Evolutionary conservation across 1,140 invertebrate species (phyloP), one percentile per base, ranked within the genome.

Genomic region (Ephestia elutella): DNA sequence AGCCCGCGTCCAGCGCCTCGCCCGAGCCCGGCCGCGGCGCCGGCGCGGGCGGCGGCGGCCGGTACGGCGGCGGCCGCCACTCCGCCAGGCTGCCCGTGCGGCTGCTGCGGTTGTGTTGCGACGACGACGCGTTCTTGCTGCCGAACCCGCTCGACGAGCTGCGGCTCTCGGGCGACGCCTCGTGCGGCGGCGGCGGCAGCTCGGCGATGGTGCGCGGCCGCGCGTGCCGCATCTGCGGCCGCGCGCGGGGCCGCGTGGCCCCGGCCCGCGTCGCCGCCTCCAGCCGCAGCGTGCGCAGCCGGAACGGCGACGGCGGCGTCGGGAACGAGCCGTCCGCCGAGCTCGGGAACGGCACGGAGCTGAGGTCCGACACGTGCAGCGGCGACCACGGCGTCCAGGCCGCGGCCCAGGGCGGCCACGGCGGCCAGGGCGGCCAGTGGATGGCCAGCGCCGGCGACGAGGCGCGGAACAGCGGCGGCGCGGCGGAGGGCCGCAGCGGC

Each of bases 141-240:
- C 96, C 96, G 71, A 97, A 96, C 0, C 96, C 96, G 76, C 95
- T 95, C 4, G 94, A 94, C 75, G 95, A 95, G 18, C 94, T 95
- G n/a, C 94, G 90, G 68, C 94, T 95, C 82, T 97, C 95, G 0
- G 95, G 95, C 1, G 95, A 96, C 0, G 94, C 93, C 75, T 96
- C 95, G 68, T 91, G 89, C 35, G 90, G 91, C 3, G 91, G 92
- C 8, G 84, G 79, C 93, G 93, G 4, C 91, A 92, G 18, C 49
- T 93, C 93, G 63, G 73, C 25, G 19, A 62, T 15, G n/a, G 73
- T 49, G 7, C 76, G 75, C 18, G 75, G 60, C 1, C 77, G 66
- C 18, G 62, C 60, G 60, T 72, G 71, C 3, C 78, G 63, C 56
- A 70, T 59, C 18, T 93, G 21, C 91, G 90, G 72, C 92, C 90